Conservation (phyloP, 2,888 invertebrate genomes). For the Serrognathus titanus region DNA sequence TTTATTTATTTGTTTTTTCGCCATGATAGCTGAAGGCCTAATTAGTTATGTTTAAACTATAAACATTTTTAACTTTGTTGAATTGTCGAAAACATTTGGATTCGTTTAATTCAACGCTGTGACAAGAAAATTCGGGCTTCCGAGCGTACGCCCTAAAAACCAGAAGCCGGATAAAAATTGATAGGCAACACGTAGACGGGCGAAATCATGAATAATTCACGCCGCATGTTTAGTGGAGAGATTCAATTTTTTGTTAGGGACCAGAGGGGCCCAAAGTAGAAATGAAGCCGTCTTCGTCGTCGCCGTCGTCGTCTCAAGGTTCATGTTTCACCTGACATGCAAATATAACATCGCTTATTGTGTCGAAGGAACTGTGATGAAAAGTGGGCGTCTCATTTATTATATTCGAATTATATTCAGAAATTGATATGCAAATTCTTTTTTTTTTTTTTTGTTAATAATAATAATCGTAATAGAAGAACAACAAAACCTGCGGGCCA, state of each 20-base stretch:
- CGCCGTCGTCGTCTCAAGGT: conserved; percentile 19
- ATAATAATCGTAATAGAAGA: background rate
- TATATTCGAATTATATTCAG: conserved; percentile 18
- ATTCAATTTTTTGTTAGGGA: conserved; percentile 30
- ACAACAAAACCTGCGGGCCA: background rate
- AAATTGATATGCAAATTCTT: conserved; percentile 20
- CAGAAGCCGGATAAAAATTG: conserved; percentile 26
- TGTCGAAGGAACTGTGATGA: conserved; percentile 22
- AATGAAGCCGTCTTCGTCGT: conserved; percentile 23
- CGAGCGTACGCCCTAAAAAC: conserved; percentile 13
- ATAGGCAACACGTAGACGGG: conserved; percentile 27
- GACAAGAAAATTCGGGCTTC: too few relatives aligned
- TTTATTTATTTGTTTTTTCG: too few relatives aligned
- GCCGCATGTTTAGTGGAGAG: conserved; percentile 24
- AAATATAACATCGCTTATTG: conserved; percentile 31
- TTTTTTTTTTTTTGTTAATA: conserved; percentile 7
- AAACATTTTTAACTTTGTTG: too few relatives aligned
- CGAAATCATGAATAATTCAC: conserved; percentile 33
- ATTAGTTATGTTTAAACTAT: too few relatives aligned
- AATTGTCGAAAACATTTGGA: too few relatives aligned
- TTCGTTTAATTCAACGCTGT: too few relatives aligned
- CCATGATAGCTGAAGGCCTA: too few relatives aligned
- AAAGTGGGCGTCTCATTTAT: conserved; percentile 30
- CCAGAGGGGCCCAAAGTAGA: conserved; percentile 17
- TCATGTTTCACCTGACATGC: conserved; percentile 28